Evolutionary conservation across 2,113 vertebrate species (phyloP).

Genomic region (Lucifuga dentata): DNA sequence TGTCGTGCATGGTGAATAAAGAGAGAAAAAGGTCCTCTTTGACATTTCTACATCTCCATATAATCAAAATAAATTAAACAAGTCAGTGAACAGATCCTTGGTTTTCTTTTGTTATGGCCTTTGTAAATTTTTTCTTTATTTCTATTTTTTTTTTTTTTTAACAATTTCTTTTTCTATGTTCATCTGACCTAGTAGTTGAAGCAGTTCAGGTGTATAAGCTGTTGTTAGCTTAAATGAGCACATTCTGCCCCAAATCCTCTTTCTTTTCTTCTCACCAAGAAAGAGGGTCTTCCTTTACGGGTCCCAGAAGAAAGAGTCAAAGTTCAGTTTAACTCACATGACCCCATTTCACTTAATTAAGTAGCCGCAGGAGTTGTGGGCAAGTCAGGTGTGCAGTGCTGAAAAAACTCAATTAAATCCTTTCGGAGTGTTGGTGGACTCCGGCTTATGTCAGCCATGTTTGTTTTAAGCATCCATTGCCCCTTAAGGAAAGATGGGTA

Average conservation of each 20-base stretch:
- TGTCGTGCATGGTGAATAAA: constrained; percentile 12
- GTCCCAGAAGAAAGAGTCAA: constrained; percentile 35
- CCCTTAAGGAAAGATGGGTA: constrained; percentile 10
- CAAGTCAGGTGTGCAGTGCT: constrained; percentile 56
- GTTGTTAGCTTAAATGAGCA: constrained; percentile 46
- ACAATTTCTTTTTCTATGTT: constrained; percentile 10
- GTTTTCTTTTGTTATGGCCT: constrained; percentile 81
- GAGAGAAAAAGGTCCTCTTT: constrained; percentile 58
- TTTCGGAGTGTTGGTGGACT: constrained; percentile 47
- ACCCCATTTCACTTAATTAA: constrained; percentile 51
- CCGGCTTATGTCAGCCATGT: constrained; percentile 44
- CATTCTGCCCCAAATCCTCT: constrained; percentile 22
- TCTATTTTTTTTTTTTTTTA: constrained; percentile 37
- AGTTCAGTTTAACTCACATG: constrained; percentile 5
- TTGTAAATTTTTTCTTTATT: constrained; percentile 76
- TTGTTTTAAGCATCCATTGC: constrained; percentile 40
- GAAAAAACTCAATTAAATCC: constrained; percentile 51
- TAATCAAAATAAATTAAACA: constrained; percentile 36
- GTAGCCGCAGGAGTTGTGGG: constrained; percentile 55
- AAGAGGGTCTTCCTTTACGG: constrained; percentile 43
- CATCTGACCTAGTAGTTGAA: constrained; percentile 43
- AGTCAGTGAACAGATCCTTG: constrained; percentile 72
- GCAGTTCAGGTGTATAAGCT: constrained; percentile 75
- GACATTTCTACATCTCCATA: constrained; percentile 48
- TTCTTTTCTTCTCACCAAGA: constrained; percentile 49